Base-by-base conservation (phyloP, 2,797 vertebrate genomes). In the Pangasius djambal region DNA sequence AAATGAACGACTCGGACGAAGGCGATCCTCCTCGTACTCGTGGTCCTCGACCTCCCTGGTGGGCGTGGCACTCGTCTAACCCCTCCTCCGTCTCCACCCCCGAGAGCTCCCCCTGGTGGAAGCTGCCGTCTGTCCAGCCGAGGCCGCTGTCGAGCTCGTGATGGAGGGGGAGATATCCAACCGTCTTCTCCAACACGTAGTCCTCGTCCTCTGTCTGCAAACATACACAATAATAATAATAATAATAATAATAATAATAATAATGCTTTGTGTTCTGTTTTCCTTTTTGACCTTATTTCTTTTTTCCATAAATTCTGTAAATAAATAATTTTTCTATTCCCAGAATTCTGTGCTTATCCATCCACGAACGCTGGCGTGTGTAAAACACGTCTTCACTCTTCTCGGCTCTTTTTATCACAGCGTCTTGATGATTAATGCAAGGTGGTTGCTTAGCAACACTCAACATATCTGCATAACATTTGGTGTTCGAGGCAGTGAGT, bases 131-230 rank as follows among this genome's bases (percentile, higher is more conserved):
- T 0, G 95, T 96, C 95, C 95, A 96, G 87, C 96, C 96, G 20
- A 96, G 91, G 22, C 96, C 95, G 0, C 96, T 96, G 94, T 97
- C 96, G 89, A 96, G 88, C 93, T 96, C 95, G 8, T 96, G 96
- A 89, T 96, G 95, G 2, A 95, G 94, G 18, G 96, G 95, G 67
- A 96, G 88, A 89, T 94, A 96, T 5, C 93, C 93, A 69, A 94
- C 12, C 0, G 93, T 94, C 78, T 95, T 95, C 83, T 96, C 95
- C 83, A 95, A 84, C 89, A 95, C 91, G 52, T 94, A 95, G 89
- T 96, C 95, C n/a, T 96, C 92, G 0, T 96, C 96, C 85, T 97
- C 95, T 0, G 94, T 95, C 96, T 97, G 90, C 37, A 93, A 90
- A 90, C 61, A 34, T 34, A 5, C 77, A 63, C 22, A 34, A 57